Conservation (phyloP, 2,888 invertebrate species). For the Pammene fasciana region DNA sequence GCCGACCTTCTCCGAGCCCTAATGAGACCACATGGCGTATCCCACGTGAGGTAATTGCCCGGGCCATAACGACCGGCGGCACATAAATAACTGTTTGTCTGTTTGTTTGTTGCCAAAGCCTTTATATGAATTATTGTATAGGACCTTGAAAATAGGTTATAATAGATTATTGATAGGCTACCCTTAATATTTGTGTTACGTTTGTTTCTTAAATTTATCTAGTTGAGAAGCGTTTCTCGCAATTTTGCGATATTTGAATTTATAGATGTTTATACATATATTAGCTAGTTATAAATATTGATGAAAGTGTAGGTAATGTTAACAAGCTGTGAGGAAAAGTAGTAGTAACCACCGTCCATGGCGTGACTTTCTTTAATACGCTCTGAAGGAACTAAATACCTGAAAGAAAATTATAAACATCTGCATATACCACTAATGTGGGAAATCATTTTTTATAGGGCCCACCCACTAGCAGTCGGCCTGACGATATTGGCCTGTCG, state of each 20-base stretch:
- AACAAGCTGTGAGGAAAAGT: too few relatives aligned
- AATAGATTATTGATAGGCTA: conserved; percentile 5
- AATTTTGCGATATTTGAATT: background rate
- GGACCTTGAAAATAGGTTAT: conserved; percentile 20
- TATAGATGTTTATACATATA: too few relatives aligned
- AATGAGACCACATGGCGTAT: conserved; percentile 41
- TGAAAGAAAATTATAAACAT: too few relatives aligned
- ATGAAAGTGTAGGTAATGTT: too few relatives aligned
- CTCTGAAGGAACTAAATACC: too few relatives aligned
- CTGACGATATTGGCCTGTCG: too few relatives aligned
- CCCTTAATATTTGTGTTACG: background rate
- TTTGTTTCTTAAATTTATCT: background rate
- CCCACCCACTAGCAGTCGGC: too few relatives aligned
- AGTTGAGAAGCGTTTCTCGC: background rate
- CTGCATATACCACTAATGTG: too few relatives aligned
- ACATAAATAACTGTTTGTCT: conserved; percentile 42
- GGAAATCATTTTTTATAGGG: too few relatives aligned
- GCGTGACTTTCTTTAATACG: too few relatives aligned
- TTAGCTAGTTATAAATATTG: too few relatives aligned
- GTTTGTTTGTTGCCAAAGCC: conserved; percentile 40
- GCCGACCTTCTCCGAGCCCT: conserved; percentile 27
- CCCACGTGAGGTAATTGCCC: conserved; percentile 43
- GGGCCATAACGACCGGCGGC: conserved; percentile 40
- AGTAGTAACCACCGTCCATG: too few relatives aligned
- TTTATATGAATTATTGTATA: conserved; percentile 37